Base-by-base conservation (phyloP, 2,113 vertebrate genomes). In the Cervus canadensis region DNA sequence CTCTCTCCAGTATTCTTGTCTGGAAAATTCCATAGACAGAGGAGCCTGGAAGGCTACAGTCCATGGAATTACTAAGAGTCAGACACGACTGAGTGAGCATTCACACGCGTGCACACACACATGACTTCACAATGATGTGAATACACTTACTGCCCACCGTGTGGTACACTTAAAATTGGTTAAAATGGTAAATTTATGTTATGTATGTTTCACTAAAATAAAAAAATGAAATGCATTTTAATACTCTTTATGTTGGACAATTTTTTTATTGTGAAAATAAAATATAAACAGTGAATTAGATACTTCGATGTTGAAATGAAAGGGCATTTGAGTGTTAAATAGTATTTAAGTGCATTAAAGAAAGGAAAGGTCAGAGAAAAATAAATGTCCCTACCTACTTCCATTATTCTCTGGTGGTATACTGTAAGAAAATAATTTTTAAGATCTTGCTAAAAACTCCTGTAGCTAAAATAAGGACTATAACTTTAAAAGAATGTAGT, bases 241-340 rank as follows among this genome's bases (percentile, higher is more conserved):
- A 25, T 60, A 54, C 17, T 71, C 6, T 57, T 40, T 89, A 90
- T 12, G 33, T 7, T 95, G 36, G 17, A 74, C 8, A 91, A 86
- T 11, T 45, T 57, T 81, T 88, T 85, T 28, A 60, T 56, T 76
- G 45, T 90, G 60, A 94, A 96, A 95, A 62, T 84, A 92, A 94
- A 76, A 94, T 43, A 30, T 13, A 79, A 71, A 40, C 59, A 85
- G n/a, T 78, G 6, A 60, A 82, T 50, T 78, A 89, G 7, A 8
- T 50, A 71, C 15, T 92, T 92, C 11, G 36, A 84, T 94, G 17
- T 95, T 93, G 50, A 52, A 92, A 25, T 54, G 43, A 91, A 78
- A 74, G 12, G 17, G 23, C 48, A 33, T 4, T 97, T 67, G 54
- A 36, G 3, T 6, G 0, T 89, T 87, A 54, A 81, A 48, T 33